Base-by-base conservation (phyloP, 2,113 vertebrate species). In the Corythoichthys intestinalis region DNA sequence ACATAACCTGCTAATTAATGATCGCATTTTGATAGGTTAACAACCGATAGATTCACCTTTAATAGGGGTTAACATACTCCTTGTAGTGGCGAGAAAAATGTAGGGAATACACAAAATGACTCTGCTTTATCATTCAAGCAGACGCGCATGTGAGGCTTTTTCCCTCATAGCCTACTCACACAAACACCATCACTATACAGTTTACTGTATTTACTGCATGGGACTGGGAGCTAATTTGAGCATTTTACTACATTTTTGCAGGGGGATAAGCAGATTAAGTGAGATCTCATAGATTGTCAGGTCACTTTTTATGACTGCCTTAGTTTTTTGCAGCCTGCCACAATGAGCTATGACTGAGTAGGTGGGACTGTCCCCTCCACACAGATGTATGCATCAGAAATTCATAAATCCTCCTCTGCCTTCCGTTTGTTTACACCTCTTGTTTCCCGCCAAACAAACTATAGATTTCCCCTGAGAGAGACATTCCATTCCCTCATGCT, bases 401-500 rank as follows among this genome's bases (percentile, higher is more conserved):
- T 79, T 78, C 66, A 75, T 91, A 85, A 85, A 91, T 91, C 78
- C 78, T 77, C 78, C 72, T 11, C 60, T 62, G 58, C 74, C 80
- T 65, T 85, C 80, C 75, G 77, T 83, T 84, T 89, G 88, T 91
- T 91, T 88, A 90, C 66, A 53, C 83, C 83, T 78, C 83, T 87
- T 83, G 84, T 90, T 90, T 91, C 84, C 86, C 77, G 71, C 83
- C 86, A 90, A 86, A 90, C 88, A 90, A 89, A 90, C 84, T 86
- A 73, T 77, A 88, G 85, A 92, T 92, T 91, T 92, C 91, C 89
- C 89, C 73, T 28, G 87, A 84, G 89, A 79, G 75, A 59, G 48
- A 47, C 73, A 35, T 34, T 57, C 60, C 73, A 77, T 74, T 65
- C 84, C 44, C 61, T 34, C 80, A 79, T 85, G 85, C 78, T 86